phyloP scores from a whole-genome alignment of 2,888 invertebrate genomes.

The Drosophila demipolita region DNA sequence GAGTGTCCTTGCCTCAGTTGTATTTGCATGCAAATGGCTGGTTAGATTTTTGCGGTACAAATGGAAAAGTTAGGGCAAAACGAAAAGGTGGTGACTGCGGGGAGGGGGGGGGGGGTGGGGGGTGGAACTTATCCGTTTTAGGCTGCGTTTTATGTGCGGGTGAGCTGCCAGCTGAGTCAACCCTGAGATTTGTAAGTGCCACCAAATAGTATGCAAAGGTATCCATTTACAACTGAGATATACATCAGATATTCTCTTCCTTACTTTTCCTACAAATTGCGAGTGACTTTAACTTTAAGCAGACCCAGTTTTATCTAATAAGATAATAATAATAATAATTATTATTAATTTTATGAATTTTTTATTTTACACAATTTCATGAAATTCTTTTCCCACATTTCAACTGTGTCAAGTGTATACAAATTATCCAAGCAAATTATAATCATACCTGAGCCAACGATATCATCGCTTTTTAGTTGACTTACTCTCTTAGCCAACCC shows the following conservation, averaged over 20 bases:
- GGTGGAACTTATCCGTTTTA: conserved; percentile 37
- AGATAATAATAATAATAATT: background rate
- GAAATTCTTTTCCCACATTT: background rate
- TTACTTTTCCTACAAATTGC: background rate
- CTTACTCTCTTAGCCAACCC: background rate
- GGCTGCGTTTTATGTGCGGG: conserved; percentile 56
- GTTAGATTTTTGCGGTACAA: conserved; percentile 42
- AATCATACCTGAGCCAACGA: background rate
- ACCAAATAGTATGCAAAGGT: conserved; percentile 29
- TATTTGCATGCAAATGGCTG: conserved; percentile 63
- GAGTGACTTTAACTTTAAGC: conserved; percentile 1
- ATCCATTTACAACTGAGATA: conserved; percentile 24
- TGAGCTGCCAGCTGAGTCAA: conserved; percentile 40
- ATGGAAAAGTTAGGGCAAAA: background rate
- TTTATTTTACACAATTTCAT: background rate
- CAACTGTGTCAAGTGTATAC: background rate
- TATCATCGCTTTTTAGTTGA: background rate
- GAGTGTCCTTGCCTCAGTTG: conserved; percentile 51
- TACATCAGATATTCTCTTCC: background rate
- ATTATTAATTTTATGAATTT: background rate
- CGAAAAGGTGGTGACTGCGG: background rate
- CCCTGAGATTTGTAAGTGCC: conserved; percentile 42
- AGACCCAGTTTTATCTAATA: background rate
- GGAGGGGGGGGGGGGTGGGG: background rate
- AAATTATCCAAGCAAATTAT: background rate